phyloP scores from a whole-genome alignment of 2,113 vertebrate species.

The Hippocampus zosterae region DNA sequence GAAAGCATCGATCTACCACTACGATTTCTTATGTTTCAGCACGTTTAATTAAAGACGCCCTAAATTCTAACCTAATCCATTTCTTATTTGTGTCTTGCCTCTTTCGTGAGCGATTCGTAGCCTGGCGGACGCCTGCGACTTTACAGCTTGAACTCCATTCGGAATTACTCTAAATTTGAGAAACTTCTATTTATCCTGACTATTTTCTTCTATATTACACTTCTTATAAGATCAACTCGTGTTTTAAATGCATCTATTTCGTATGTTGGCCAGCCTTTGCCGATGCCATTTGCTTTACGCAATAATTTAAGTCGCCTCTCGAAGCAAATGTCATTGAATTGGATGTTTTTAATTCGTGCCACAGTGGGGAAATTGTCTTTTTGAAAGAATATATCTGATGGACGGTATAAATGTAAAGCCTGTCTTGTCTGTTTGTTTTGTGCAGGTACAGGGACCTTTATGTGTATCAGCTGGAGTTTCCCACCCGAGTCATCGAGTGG shows the following conservation, averaged over 20 bases:
- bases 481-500: constrained; percentile 71
- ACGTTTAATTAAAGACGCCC: too few species aligned
- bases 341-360: not conserved
- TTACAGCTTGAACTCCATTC: not conserved
- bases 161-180: not conserved
- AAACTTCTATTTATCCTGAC: not conserved
- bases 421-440: not conserved
- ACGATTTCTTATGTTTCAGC: too few species aligned
- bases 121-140: too few species aligned
- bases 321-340: not conserved
- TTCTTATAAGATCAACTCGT: not conserved
- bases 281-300: not conserved
- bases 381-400: not conserved
- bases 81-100: too few species aligned
- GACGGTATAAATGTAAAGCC: not conserved
- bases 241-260: not conserved
- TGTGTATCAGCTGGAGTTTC: constrained; percentile 70
- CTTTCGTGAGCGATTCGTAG: too few species aligned
- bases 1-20: too few species aligned
- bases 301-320: not conserved
- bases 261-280: not conserved
- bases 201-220: not conserved
- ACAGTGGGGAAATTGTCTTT: not conserved
- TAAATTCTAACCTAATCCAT: too few species aligned
- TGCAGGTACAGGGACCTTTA: constrained; percentile 73